Evolutionary conservation across 1,140 invertebrate species (phyloP).

Genomic region (Plectrocnemia conspersa): DNA sequence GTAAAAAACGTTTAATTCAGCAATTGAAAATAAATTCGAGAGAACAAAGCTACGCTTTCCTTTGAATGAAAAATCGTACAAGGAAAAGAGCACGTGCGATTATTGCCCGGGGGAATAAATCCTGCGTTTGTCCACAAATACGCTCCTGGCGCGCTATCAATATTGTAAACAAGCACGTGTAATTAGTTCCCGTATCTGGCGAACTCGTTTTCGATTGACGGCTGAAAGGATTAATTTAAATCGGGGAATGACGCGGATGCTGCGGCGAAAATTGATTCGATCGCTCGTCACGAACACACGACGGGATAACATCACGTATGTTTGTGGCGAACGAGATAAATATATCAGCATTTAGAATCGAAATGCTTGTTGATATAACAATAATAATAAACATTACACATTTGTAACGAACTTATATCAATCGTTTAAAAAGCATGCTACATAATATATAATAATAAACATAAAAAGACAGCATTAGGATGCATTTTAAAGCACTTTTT

Average conservation of each 20-base stretch:
- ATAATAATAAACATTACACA: neutral
- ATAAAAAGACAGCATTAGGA: too few relatives aligned
- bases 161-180: too few relatives aligned
- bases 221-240: slow-evolving; percentile 15
- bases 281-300: neutral
- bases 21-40: neutral
- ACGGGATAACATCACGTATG: neutral
- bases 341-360: neutral
- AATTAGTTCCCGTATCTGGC: slow-evolving; percentile 15
- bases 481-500: too few relatives aligned
- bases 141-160: too few relatives aligned
- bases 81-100: neutral
- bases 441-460: too few relatives aligned
- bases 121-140: too few relatives aligned
- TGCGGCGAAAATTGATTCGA: neutral
- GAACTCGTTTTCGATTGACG: slow-evolving; percentile 10
- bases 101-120: too few relatives aligned
- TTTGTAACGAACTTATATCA: too few relatives aligned
- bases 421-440: too few relatives aligned
- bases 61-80: slow-evolving; percentile 1
- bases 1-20: neutral
- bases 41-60: neutral
- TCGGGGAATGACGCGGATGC: neutral
- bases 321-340: neutral
- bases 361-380: neutral